Percentiles rank a stretch among this genome's conserved stretches.
Conservation (phyloP, 1,140 invertebrate species). For the Gryon sp. region DNA sequence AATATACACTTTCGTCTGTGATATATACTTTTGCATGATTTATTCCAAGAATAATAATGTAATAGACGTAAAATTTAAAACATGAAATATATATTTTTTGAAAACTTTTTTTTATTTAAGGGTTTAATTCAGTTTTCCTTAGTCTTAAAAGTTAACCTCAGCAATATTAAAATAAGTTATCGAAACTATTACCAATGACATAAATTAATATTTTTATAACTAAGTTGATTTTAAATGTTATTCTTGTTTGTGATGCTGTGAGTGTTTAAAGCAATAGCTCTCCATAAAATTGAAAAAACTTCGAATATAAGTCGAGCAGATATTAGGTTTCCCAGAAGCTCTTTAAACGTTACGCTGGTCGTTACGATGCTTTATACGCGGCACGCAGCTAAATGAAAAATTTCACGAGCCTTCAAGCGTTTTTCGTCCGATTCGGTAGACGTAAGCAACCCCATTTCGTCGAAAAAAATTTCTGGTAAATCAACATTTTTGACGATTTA, state of each 20-base stretch:
- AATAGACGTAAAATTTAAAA: too few species aligned
- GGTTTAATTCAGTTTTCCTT: too few species aligned
- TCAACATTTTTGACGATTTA: slow-evolving; percentile 33
- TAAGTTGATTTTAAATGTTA: slow-evolving; percentile 39
- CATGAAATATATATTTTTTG: too few species aligned
- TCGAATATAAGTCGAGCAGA: slow-evolving; percentile 58
- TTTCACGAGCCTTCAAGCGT: slow-evolving; percentile 46
- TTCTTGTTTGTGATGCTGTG: slow-evolving; percentile 36
- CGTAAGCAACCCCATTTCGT: slow-evolving; percentile 23
- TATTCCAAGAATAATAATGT: too few species aligned
- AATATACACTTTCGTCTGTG: too few species aligned
- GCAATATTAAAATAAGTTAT: too few species aligned
- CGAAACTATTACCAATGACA: too few species aligned
- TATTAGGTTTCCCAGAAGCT: slow-evolving; percentile 60
- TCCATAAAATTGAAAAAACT: slow-evolving; percentile 58
- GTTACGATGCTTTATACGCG: slow-evolving; percentile 57
- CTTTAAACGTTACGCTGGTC: slow-evolving; percentile 53
- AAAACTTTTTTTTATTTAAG: too few species aligned
- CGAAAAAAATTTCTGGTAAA: background rate
- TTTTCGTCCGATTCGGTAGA: slow-evolving; percentile 33
- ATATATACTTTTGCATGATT: too few species aligned
- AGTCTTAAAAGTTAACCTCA: too few species aligned
- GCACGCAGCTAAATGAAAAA: slow-evolving; percentile 54
- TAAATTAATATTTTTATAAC: slow-evolving; percentile 26
- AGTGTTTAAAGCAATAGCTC: slow-evolving; percentile 47